Percentiles rank a stretch among this genome's conserved stretches.
These are phyloP conservation scores for Drosophila lacteicornis DNA, from an alignment of 1,140 invertebrate species.

Conservation along the genomic window DNA sequence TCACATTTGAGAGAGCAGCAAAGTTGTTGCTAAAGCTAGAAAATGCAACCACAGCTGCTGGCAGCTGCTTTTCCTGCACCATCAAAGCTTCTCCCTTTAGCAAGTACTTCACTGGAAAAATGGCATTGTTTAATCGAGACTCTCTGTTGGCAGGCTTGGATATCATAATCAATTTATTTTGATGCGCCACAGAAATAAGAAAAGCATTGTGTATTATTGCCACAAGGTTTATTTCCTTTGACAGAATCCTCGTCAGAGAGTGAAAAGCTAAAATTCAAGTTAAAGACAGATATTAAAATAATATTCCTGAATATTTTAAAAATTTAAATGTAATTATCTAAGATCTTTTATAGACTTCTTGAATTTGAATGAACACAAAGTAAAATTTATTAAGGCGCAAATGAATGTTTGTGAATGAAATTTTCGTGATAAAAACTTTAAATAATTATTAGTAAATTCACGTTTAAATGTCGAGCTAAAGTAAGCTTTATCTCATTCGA, in stretches of 20 bases:
- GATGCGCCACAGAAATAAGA: background rate
- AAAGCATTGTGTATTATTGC: background rate
- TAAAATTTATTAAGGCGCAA: no score
- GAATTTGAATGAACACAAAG: no score
- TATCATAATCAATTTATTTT: constrained; percentile 3
- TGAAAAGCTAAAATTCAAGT: background rate
- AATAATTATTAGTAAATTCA: no score
- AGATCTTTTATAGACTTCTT: background rate
- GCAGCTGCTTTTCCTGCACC: constrained; percentile 30
- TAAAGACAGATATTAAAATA: background rate
- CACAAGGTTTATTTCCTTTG: background rate
- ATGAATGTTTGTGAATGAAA: no score
- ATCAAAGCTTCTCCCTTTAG: no score
- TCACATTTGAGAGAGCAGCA: constrained; percentile 41
- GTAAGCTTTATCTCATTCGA: no score
- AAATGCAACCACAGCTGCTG: constrained; percentile 37
- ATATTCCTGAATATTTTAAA: no score
- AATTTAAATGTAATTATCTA: background rate
- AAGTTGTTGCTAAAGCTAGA: constrained; percentile 35
- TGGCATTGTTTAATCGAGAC: background rate
- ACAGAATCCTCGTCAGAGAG: background rate
- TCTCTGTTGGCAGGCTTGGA: background rate
- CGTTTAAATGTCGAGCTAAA: no score
- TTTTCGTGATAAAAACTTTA: no score
- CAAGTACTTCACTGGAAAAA: constrained; percentile 22